phyloP scores from a whole-genome alignment of 2,797 vertebrate genomes.

The Melanogrammus aeglefinus region DNA sequence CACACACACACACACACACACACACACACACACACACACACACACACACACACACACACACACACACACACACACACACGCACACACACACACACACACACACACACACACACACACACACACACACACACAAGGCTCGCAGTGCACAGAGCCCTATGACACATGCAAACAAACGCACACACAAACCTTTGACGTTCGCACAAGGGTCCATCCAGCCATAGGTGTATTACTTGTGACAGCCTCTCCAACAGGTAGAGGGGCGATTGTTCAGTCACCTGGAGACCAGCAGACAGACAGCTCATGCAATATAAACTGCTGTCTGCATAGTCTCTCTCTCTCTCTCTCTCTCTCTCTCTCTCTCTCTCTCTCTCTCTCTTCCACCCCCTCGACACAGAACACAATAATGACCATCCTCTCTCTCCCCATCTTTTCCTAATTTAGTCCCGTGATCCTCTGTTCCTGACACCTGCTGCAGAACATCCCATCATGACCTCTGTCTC shows the following conservation, averaged over 20 bases:
- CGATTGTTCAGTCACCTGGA: constrained; percentile 46
- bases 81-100: constrained; percentile 37
- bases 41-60: no score
- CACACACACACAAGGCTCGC: no score
- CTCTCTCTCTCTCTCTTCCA: neutral
- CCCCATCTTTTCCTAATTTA: constrained; percentile 8
- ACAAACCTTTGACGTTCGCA: constrained; percentile 15
- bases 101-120: neutral
- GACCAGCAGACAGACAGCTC: constrained; percentile 39
- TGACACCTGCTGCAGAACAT: neutral
- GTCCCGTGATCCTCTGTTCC: neutral
- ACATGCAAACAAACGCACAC: constrained; percentile 37
- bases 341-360: neutral
- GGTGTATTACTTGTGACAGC: constrained; percentile 48
- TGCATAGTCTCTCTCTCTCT: neutral
- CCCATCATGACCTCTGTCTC: neutral
- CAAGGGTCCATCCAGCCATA: constrained; percentile 49
- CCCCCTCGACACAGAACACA: neutral
- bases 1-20: constrained; percentile 32
- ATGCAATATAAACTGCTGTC: constrained; percentile 18
- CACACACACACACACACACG: no score
- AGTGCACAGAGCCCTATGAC: no score
- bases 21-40: constrained; percentile 35
- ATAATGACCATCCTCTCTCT: constrained; percentile 1
- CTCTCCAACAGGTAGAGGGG: constrained; percentile 28